phyloP scores from a whole-genome alignment of 2,113 vertebrate genomes.

The Tonatia bakeri region DNA sequence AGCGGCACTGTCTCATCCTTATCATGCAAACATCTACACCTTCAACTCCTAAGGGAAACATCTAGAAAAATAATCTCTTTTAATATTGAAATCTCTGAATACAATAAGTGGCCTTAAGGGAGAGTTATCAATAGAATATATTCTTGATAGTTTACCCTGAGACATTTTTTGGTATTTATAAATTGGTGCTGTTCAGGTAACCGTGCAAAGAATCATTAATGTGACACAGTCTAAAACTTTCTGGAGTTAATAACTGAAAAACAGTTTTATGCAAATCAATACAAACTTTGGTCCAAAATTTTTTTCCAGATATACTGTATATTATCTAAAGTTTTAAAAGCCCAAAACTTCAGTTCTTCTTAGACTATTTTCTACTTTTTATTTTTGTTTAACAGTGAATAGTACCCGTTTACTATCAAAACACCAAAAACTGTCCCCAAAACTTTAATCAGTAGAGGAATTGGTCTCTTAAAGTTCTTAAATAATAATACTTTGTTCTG shows the following conservation, averaged over 20 bases:
- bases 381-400: background rate
- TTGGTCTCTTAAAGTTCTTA: background rate
- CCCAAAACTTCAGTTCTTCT: background rate
- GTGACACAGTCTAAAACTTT: background rate
- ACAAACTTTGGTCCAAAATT: background rate
- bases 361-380: background rate
- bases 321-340: background rate
- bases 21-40: background rate
- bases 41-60: background rate
- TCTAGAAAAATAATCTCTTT: background rate
- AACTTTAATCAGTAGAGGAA: background rate
- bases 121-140: background rate
- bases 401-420: background rate
- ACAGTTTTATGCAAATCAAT: background rate
- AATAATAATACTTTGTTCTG: background rate
- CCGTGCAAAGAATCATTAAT: background rate
- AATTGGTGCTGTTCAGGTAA: background rate
- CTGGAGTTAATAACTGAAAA: background rate
- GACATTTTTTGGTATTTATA: background rate
- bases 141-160: background rate
- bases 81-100: background rate
- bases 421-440: background rate
- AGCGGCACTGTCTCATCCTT: background rate
- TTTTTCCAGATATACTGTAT: background rate
- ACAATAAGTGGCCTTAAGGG: background rate